phyloP scores from a whole-genome alignment of 64 coral and sea anemone genomes.

The Dendrophyllia cribrosa region DNA sequence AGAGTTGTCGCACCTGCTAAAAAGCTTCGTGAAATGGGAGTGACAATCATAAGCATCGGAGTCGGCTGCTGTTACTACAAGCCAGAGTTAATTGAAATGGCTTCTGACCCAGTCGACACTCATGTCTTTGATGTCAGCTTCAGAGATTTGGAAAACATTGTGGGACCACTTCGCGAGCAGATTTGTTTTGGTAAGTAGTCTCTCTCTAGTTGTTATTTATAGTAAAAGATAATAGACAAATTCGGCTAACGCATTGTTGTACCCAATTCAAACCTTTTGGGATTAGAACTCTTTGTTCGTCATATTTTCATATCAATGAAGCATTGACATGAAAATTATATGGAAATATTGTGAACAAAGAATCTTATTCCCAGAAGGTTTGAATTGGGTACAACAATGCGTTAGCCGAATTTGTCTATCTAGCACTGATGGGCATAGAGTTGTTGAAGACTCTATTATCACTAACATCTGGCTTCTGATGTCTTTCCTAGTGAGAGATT shows the following conservation, averaged over 20 bases:
- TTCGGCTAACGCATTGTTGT: too few relatives aligned
- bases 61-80: conserved; percentile 21
- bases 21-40: conserved; percentile 28
- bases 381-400: too few relatives aligned
- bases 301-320: too few relatives aligned
- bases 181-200: conserved; percentile 13
- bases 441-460: background rate
- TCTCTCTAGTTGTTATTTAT: background rate
- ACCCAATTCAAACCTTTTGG: too few relatives aligned
- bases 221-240: background rate
- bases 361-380: too few relatives aligned
- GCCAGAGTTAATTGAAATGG: conserved; percentile 14
- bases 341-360: too few relatives aligned
- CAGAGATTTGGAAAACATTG: background rate
- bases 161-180: background rate
- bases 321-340: too few relatives aligned
- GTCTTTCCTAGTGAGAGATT: too few relatives aligned
- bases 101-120: conserved; percentile 39
- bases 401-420: too few relatives aligned
- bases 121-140: conserved; percentile 56
- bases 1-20: conserved; percentile 11
- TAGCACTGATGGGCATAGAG: background rate
- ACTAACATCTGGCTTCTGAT: too few relatives aligned
- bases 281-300: too few relatives aligned
- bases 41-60: conserved; percentile 35